Evolutionary conservation across 2,888 invertebrate species (phyloP).

Genomic region (Amblyjoppa fuscipennis): DNA sequence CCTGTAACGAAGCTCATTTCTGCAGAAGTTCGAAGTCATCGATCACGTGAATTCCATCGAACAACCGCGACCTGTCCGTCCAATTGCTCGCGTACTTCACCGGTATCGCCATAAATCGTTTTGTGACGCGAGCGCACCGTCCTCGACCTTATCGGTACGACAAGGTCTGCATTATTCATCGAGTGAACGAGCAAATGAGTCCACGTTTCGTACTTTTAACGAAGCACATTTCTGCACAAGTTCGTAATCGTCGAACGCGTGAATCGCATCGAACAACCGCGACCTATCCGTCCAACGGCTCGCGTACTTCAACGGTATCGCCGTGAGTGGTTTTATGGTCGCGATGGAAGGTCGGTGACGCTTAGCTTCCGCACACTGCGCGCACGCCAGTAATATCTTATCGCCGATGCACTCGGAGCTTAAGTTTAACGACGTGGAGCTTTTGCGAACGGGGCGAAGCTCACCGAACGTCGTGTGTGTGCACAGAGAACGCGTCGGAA

Average conservation of each 20-base stretch:
- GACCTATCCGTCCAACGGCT: neutral
- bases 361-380: neutral
- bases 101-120: neutral
- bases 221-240: too few species aligned
- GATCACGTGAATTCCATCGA: neutral
- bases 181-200: too few species aligned
- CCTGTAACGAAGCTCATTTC: too few species aligned
- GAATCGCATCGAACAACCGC: neutral
- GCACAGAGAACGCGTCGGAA: neutral
- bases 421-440: slow-evolving; percentile 51
- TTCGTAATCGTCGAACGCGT: neutral
- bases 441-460: slow-evolving; percentile 31
- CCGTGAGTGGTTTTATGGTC: neutral
- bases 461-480: slow-evolving; percentile 23
- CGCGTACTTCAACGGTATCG: neutral
- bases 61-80: neutral
- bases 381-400: slow-evolving; percentile 29
- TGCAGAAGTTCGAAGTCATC: too few species aligned
- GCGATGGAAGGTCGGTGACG: neutral
- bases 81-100: neutral
- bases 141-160: too few species aligned
- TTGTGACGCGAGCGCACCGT: neutral
- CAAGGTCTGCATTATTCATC: too few species aligned
- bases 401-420: slow-evolving; percentile 51
- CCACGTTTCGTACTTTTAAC: too few species aligned